Base-by-base conservation (phyloP, 37 sponge, comb jelly and placozoan species). In the Chondrosia reniformis region DNA sequence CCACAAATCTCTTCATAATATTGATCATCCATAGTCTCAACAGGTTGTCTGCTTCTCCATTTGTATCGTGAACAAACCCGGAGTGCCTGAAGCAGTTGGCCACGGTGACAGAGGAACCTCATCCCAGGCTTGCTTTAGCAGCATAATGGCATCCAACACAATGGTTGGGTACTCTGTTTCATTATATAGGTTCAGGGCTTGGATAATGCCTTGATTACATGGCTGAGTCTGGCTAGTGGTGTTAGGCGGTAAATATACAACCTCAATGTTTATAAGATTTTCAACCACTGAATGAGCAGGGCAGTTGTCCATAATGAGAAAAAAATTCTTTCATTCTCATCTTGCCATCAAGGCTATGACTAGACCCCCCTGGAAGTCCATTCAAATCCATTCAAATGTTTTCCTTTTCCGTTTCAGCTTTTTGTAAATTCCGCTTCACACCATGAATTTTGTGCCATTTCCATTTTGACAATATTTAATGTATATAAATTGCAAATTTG, bases 71-170 rank as follows among this genome's bases (percentile, higher is more conserved):
- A 33, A 66, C 67, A 66, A 66, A 66, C 67, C 67, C 38, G 17
- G 7, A 66, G 67, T 66, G 67, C 67, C 38, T 66, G 38, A 66
- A 66, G 38, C 67, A 66, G 67, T 66, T 66, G 67, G 67, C 67
- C 30, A 66, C 67, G 9, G 67, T 66, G 67, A 66, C 67, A 66
- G 67, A 66, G 67, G 67, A 66, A 66, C 67, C 33, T 66, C 38
- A 66, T 66, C 67, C 67, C 67, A 66, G 38, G 67, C 67, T 66
- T 66, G 67, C 67, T 66, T 66, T 66, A 66, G 36, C 67, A 36
- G 67, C 37, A 66, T 39, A 66, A 66, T 66, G 38, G 67, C 67
- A 66, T 66, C 67, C 67, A 66, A 66, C 38, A 66, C 67, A 66
- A 39, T 30, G 67, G 67, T 31, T 66, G 9, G 67, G 67, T 37